Evolutionary conservation across 2,888 invertebrate genomes (phyloP), one percentile per base, ranked within the genome.

Genomic region (Monochamus alternatus): DNA sequence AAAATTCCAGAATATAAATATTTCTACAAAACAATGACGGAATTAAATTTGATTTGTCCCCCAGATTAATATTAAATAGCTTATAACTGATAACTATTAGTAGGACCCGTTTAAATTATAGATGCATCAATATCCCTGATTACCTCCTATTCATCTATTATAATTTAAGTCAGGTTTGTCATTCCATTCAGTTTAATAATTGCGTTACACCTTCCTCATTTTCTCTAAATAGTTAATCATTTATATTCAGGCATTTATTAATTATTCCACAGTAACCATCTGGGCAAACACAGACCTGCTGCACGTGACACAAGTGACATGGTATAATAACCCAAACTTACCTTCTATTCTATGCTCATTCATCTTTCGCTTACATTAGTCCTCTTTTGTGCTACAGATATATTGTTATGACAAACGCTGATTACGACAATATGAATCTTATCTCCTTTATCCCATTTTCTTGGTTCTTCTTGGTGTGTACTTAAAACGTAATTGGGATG

Each of bases 331-430:
- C 64, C 65, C 59, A 70, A 59, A 64, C 65, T 38, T 70, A 71
- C 70, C 64, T 75, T 75, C 66, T 65, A 62, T 70, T 64, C 71
- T 51, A 58, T 63, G 64, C 32, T 64, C 74, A 75, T 75, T 65
- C 64, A 64, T 75, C 74, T 73, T 73, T 73, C 67, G 60, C 62
- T 73, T 60, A 65, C 58, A 62, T 65, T 73, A 67, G 66, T 73
- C 66, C 60, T 66, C 66, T 73, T 75, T 70, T 71, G 75, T 75
- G 69, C 51, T 64, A 44, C 52, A 70, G 69, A 70, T 75, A 75
- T 75, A 75, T 75, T 75, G 66, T 72, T 62, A 68, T 75, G 75
- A 75, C 75, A 72, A 72, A 72, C 75, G 44, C n/a, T 75, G 75
- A 72, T 72, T 72, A 51, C 58, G 31, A 51, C 66, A 55, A 59